Percentiles rank a stretch among this genome's conserved stretches.
Evolutionary conservation across 2,113 vertebrate species (phyloP).

Genomic region (Micromys minutus): DNA sequence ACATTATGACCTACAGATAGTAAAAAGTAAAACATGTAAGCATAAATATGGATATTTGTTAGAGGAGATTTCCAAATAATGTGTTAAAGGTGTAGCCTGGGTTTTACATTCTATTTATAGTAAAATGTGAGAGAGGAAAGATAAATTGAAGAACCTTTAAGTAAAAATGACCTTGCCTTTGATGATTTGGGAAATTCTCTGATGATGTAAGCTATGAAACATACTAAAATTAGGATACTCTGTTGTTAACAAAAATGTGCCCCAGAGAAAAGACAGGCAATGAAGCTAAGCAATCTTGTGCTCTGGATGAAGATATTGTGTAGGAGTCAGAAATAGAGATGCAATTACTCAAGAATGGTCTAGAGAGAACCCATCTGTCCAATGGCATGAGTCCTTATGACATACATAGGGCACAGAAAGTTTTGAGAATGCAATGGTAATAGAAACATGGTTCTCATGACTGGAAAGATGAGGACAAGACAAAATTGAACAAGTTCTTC

Average conservation of each 20-base stretch:
- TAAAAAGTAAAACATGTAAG: background rate
- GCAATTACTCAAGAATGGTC: background rate
- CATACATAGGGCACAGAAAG: background rate
- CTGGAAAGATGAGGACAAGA: background rate
- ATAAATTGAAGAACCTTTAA: background rate
- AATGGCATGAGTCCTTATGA: background rate
- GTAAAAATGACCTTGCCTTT: background rate
- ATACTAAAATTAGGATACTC: background rate
- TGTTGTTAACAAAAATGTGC: background rate
- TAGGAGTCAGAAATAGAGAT: background rate
- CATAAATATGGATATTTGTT: background rate
- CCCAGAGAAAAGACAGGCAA: background rate
- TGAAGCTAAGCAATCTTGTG: background rate
- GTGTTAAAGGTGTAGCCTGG: background rate
- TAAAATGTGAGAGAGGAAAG: background rate
- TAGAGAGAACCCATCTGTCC: background rate
- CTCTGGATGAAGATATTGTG: background rate
- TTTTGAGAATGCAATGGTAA: background rate
- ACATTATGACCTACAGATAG: background rate
- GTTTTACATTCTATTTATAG: background rate
- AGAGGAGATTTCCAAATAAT: constrained; percentile 11
- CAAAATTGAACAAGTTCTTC: background rate
- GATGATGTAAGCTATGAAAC: background rate
- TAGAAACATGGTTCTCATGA: background rate
- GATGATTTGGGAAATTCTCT: background rate